A percentile compares a stretch with the other conserved stretches of the same genome.
phyloP scores from a whole-genome alignment of 35 echinoderm and acorn worm species.

The Eucidaris tribuloides region DNA sequence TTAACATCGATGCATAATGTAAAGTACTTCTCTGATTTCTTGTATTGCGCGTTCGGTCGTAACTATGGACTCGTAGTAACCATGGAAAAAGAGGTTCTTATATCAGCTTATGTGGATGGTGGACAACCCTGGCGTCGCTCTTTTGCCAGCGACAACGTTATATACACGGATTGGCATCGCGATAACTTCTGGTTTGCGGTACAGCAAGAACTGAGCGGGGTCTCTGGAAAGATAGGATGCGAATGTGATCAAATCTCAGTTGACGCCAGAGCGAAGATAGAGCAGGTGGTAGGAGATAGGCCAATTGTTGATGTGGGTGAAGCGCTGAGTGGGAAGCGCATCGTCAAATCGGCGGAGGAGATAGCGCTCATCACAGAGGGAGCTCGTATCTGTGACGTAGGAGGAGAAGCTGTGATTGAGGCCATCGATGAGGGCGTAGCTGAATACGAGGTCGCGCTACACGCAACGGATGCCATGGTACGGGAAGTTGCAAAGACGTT shows the following conservation, averaged over 20 bases:
- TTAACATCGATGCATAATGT: slow-evolving; percentile 61
- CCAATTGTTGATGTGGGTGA: slow-evolving; percentile 67
- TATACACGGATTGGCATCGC: slow-evolving; percentile 91
- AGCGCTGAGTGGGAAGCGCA: slow-evolving; percentile 69
- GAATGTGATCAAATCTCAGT: not conserved
- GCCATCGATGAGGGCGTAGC: slow-evolving; percentile 63
- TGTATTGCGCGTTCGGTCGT: slow-evolving; percentile 40
- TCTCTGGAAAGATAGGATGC: slow-evolving; percentile 60
- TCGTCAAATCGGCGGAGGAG: slow-evolving; percentile 89
- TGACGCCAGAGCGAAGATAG: slow-evolving; percentile 34
- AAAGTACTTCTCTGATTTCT: slow-evolving; percentile 63
- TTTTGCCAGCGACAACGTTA: slow-evolving; percentile 9
- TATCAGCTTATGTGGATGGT: slow-evolving; percentile 59
- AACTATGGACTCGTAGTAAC: slow-evolving; percentile 56
- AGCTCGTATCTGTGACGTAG: slow-evolving; percentile 77
- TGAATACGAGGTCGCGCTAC: slow-evolving; percentile 73
- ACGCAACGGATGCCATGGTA: slow-evolving; percentile 66
- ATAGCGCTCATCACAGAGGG: slow-evolving; percentile 77
- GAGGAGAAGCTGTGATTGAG: slow-evolving; percentile 63
- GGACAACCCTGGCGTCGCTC: slow-evolving; percentile 78
- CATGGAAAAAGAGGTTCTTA: slow-evolving; percentile 20
- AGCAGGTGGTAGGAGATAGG: not conserved
- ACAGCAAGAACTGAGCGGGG: slow-evolving; percentile 19
- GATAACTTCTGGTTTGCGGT: slow-evolving; percentile 85
- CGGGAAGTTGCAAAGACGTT: slow-evolving; percentile 73